Evolutionary conservation across 2,888 invertebrate genomes (phyloP).

Genomic region (Andrena fulva): DNA sequence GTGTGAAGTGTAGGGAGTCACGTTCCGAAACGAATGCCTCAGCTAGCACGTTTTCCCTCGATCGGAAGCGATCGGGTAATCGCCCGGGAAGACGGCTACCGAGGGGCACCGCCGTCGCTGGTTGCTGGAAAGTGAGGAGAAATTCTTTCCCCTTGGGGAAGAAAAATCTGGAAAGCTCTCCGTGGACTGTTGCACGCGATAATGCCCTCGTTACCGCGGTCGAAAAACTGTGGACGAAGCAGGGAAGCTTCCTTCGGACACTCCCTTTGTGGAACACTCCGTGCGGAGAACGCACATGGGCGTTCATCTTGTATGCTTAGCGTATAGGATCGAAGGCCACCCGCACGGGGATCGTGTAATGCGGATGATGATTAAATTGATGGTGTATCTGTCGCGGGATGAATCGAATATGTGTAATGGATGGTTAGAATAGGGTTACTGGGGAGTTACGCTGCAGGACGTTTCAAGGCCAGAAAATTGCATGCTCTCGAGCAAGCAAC

Average conservation of each 20-base stretch:
- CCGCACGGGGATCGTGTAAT: too few relatives aligned
- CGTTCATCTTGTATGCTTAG: too few relatives aligned
- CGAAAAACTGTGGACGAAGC: background rate
- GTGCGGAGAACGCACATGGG: too few relatives aligned
- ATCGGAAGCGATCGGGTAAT: background rate
- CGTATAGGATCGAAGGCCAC: too few relatives aligned
- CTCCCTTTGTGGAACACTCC: too few relatives aligned
- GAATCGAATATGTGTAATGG: too few relatives aligned
- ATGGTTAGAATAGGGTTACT: background rate
- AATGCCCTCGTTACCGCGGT: background rate
- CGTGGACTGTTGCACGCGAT: background rate
- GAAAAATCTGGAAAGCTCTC: background rate
- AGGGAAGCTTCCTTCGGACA: too few relatives aligned
- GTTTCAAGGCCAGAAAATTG: slow-evolving; percentile 28
- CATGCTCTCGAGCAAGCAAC: background rate
- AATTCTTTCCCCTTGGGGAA: background rate
- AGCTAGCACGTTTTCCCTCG: slow-evolving; percentile 6
- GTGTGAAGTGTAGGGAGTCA: slow-evolving; percentile 36
- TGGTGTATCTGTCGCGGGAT: too few relatives aligned
- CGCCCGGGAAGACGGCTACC: background rate
- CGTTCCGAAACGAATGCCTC: slow-evolving; percentile 9
- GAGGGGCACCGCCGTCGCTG: too few relatives aligned
- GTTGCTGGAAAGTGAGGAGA: too few relatives aligned
- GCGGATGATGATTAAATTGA: too few relatives aligned
- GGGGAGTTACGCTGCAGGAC: background rate